Base-by-base conservation (phyloP, 2,797 vertebrate species). In the Lagorchestes hirsutus region DNA sequence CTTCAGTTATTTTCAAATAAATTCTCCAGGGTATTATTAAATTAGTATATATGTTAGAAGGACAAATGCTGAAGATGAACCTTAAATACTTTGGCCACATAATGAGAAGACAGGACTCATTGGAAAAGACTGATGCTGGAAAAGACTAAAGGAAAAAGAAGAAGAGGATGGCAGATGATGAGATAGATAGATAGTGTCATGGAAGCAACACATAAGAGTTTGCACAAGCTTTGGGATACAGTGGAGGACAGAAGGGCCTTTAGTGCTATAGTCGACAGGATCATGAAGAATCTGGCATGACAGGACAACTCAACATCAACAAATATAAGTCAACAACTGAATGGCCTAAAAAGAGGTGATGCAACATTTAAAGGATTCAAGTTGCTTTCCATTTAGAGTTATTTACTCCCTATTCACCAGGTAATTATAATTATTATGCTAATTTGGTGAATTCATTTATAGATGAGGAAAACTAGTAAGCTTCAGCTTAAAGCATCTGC, bases 1-100 rank as follows among this genome's bases (percentile, higher is more conserved):
- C 28, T 55, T 94, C 29, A 95, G 12, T 54, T 91, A 93, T 95
- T 94, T 56, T 91, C 90, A 94, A 95, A 92, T 46, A 97, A 96
- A 92, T 57, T 91, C 10, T 92, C 29, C 57, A 59, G 8, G 9
- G 40, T 82, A 82, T 46, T 46, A 46, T 31, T 27, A 82, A 82
- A 82, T 46, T 82, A 82, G 74, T 24, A 82, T 27, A 82, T 50
- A 27, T 46, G 40, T 87, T 14, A 87, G 74, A 50, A 82, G 3
- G 74, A 5, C 0, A 87, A 27, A 87, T 87, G 4, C 22, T 87
- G 40, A 87, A 87, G 40, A 10, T 27, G 40, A 50, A 87, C 4
- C 4, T 87, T 27, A 87, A 87, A 46, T 87, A 46, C 22, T 87
- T 46, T 87, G 40, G 3, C 40, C 40, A n/a, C 40, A 46, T 50